Evolutionary conservation across 2,888 invertebrate species (phyloP), one percentile per base, ranked within the genome.

Genomic region (Panopea generosa): DNA sequence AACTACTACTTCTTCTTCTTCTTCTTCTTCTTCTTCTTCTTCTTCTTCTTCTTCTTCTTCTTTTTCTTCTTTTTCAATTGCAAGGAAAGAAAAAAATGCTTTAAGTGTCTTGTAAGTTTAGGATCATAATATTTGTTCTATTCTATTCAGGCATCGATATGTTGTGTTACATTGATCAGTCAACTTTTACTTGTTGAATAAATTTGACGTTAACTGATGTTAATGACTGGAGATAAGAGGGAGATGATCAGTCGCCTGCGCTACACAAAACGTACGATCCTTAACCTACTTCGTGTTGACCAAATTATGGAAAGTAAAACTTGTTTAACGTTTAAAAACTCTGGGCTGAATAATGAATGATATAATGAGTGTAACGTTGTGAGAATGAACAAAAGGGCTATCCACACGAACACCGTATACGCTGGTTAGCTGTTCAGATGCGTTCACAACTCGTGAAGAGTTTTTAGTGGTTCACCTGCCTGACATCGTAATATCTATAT

Each of bases 231-330:
- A 45, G 45, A 45, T 45, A 45, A 45, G 45, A 45, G 20, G 4
- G n/a, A 18, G 16, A 45, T 45, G 9, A 45, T 20, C 45, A 16
- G 4, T 9, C 16, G 45, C 16, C 16, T 16, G 9, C 16, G 6
- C 6, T 9, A 9, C 20, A 45, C 16, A 18, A 4, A 18, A 18
- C 6, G 7, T 16, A 4, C 16, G 45, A 45, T 4, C n/a, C 16
- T 45, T 45, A 18, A 20, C 45, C 20, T 20, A 45, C 16, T 4
- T 45, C 6, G 16, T 18, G 16, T 20, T 45, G 45, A 45, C 45
- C 20, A 20, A 45, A 45, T 45, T 18, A 45, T 45, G 45, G 16
- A 45, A 45, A 45, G 45, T 45, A n/a, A 45, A 45, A 45, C 45
- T 20, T 18, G 45, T 20, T n/a, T 45, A 45, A 16, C 20, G 45